Base-by-base conservation (phyloP, 2,113 vertebrate genomes). In the Dicerorhinus sumatrensis region DNA sequence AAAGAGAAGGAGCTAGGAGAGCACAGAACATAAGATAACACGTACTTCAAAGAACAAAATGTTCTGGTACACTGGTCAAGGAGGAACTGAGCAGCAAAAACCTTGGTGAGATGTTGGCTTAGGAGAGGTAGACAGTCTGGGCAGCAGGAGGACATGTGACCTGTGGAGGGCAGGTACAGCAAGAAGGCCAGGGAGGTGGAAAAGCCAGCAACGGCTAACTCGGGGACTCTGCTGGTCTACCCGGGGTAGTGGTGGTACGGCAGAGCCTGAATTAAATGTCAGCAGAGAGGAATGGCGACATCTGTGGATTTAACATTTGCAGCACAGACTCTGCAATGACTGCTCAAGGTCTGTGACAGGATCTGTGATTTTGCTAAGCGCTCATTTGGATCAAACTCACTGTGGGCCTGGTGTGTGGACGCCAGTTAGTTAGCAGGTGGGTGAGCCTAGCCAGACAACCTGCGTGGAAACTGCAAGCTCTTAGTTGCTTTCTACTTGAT, bases 361-460 rank as follows among this genome's bases (percentile, higher is more conserved):
- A 12, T 23, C 25, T n/a, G n/a, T 6, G 54, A 25, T 29, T 18
- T 25, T 31, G 58, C 39, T 3, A 33, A 72, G 13, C 2, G 17
- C 13, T 39, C 46, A 2, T 0, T 1, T 3, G 48, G 58, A 13
- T 51, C 51, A 13, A 1, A 1, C 36, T 16, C 27, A 0, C 58
- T 1, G n/a, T 9, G n/a, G 63, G 84, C 4, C 36, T 21, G 62
- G 36, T 2, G n/a, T 18, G 70, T 4, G 29, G 27, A 39, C 8
- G 33, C n/a, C 69, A 72, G n/a, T 0, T 6, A 12, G 67, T n/a
- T 18, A 31, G 62, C 69, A 63, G 25, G 36, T 39, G 51, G 51
- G 13, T 2, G 56, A 72, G 39, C 31, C 46, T 20, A 27, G 36
- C 27, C 20, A 29, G 60, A 11, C 10, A 3, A 4, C 58, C 31